Conservation (phyloP, 2,888 invertebrate species). For the Heliconius hortense region DNA sequence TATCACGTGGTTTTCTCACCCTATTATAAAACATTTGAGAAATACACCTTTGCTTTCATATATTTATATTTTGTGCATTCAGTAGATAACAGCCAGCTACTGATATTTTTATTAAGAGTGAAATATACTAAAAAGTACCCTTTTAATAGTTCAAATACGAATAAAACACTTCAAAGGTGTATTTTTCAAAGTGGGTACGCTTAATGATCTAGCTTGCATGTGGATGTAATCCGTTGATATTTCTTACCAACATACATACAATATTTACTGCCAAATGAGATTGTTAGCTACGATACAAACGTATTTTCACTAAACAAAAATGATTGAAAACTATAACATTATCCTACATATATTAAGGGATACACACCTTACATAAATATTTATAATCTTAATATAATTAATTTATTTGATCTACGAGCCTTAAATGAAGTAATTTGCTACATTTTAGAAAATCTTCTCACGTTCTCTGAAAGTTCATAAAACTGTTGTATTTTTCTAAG, state of each 20-base stretch:
- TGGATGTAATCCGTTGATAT: slow-evolving; percentile 8
- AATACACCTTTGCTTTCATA: slow-evolving; percentile 26
- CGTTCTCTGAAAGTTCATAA: slow-evolving; percentile 7
- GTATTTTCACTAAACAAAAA: not conserved
- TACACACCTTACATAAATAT: slow-evolving; percentile 54
- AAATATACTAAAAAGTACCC: not conserved
- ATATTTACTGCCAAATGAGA: slow-evolving; percentile 11
- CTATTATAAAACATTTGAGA: slow-evolving; percentile 45
- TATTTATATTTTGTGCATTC: not conserved
- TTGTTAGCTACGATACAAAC: slow-evolving; percentile 9
- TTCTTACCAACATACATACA: not conserved
- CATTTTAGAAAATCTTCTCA: slow-evolving; percentile 32
- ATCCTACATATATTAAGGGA: slow-evolving; percentile 8
- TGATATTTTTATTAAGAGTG: not conserved
- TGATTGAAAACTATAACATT: not conserved
- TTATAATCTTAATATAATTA: slow-evolving; percentile 58
- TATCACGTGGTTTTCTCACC: slow-evolving; percentile 73
- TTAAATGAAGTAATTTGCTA: slow-evolving; percentile 48
- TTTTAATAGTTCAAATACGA: slow-evolving; percentile 10
- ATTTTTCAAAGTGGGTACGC: slow-evolving; percentile 29
- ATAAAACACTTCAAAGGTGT: slow-evolving; percentile 14
- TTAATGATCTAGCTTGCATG: slow-evolving; percentile 22
- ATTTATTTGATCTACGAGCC: slow-evolving; percentile 74
- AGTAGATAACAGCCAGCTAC: slow-evolving; percentile 23
- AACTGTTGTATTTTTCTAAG: slow-evolving; percentile 34